phyloP scores from a whole-genome alignment of 2,113 vertebrate species.

The Nesogale talazaci region DNA sequence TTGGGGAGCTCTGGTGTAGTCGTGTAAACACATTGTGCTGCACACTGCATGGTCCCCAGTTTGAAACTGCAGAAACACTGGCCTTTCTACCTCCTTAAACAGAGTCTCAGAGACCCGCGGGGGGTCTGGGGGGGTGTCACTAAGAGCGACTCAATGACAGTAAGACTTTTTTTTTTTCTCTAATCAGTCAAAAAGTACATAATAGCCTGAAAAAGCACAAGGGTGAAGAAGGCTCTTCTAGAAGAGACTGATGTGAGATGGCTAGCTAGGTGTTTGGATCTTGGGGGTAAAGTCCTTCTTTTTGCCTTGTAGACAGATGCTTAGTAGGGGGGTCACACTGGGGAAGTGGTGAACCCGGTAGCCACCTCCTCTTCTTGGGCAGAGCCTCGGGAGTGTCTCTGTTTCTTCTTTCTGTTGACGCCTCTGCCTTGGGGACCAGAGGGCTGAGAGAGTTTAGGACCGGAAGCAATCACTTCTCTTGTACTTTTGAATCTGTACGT shows the following conservation, averaged over 20 bases:
- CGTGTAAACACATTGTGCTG: no score
- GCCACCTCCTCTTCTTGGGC: background rate
- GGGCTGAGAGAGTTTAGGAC: background rate
- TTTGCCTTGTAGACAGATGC: background rate
- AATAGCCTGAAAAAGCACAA: slow-evolving; percentile 8
- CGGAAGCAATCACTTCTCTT: slow-evolving; percentile 22
- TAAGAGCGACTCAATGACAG: no score
- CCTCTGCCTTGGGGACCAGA: background rate
- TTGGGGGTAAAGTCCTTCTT: background rate
- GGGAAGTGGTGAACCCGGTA: background rate
- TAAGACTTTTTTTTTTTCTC: no score
- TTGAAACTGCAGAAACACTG: no score
- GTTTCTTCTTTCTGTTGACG: slow-evolving; percentile 20
- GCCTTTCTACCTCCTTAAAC: no score
- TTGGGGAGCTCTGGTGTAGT: background rate
- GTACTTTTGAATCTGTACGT: background rate
- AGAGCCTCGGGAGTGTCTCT: background rate
- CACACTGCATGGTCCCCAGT: no score
- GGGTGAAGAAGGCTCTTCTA: background rate
- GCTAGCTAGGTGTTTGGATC: background rate
- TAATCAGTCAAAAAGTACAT: slow-evolving; percentile 13
- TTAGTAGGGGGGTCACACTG: background rate
- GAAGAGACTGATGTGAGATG: background rate
- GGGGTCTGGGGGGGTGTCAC: no score
- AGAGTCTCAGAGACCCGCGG: no score